Evolutionary conservation across 2,113 vertebrate genomes (phyloP).

Genomic region (Clarias magur): DNA sequence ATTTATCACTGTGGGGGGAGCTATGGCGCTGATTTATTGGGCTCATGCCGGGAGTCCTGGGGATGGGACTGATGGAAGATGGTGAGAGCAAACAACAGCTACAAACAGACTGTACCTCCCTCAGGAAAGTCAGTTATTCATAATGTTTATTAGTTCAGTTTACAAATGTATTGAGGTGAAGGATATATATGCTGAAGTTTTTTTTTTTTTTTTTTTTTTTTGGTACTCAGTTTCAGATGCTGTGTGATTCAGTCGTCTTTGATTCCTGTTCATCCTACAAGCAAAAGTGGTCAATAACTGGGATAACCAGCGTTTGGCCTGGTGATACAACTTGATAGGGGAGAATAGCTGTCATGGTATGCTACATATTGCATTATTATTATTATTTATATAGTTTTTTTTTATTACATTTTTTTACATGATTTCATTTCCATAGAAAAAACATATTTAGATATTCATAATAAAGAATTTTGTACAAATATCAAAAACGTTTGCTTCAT

Average conservation of each 20-base stretch:
- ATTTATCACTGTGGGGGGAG: constrained; percentile 86
- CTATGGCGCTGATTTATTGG: constrained; percentile 90
- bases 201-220: too few relatives aligned
- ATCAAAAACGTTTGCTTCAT: neutral
- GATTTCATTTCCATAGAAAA: neutral
- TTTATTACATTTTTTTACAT: too few relatives aligned
- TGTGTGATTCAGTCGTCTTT: neutral
- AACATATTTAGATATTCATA: neutral
- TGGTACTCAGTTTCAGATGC: neutral
- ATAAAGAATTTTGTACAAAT: neutral
- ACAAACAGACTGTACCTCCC: constrained; percentile 27
- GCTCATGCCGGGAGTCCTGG: constrained; percentile 80
- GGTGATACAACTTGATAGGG: neutral
- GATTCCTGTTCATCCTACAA: neutral
- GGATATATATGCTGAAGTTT: neutral
- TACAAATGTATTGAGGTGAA: constrained; percentile 5
- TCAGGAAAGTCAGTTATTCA: constrained; percentile 28
- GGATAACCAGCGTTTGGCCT: constrained; percentile 4
- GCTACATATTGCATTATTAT: neutral
- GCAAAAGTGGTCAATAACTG: neutral
- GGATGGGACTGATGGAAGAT: constrained; percentile 81
- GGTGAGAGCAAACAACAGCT: constrained; percentile 51
- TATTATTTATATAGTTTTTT: too few relatives aligned
- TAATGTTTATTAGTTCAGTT: constrained; percentile 29
- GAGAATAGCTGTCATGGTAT: neutral